Conservation (phyloP, 2,888 invertebrate species). For the Panzeria rudis region DNA sequence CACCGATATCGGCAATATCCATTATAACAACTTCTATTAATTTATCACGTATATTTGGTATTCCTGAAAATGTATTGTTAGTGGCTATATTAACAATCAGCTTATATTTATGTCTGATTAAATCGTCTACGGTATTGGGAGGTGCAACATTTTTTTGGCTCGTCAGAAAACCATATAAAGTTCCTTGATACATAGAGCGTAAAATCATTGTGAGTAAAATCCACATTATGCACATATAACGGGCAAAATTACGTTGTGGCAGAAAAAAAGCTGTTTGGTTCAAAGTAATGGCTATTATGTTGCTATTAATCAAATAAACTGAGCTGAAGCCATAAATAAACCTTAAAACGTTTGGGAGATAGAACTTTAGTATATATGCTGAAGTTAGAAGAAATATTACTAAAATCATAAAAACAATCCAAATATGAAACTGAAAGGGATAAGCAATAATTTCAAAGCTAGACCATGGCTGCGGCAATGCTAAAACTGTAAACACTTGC, state of each 20-base stretch:
- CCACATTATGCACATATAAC: constrained; percentile 72
- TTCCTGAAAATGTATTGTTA: constrained; percentile 64
- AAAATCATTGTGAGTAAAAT: constrained; percentile 71
- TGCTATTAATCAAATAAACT: constrained; percentile 43
- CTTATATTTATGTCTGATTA: constrained; percentile 64
- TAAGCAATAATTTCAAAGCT: constrained; percentile 74
- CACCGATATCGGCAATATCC: constrained; percentile 67
- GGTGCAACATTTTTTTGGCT: constrained; percentile 66
- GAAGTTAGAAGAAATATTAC: constrained; percentile 36
- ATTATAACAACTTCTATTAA: constrained; percentile 61
- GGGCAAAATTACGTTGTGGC: constrained; percentile 72
- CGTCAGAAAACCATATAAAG: constrained; percentile 73
- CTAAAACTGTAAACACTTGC: constrained; percentile 72
- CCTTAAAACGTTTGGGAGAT: not conserved
- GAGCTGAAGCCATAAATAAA: constrained; percentile 67
- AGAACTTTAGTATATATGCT: constrained; percentile 39
- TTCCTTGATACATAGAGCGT: constrained; percentile 73
- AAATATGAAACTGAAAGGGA: constrained; percentile 74
- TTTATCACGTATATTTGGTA: constrained; percentile 61
- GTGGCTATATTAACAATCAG: constrained; percentile 73
- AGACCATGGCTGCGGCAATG: constrained; percentile 67
- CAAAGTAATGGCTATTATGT: constrained; percentile 62
- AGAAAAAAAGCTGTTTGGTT: constrained; percentile 49
- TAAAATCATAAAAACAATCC: constrained; percentile 66
- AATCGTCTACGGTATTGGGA: constrained; percentile 67